A percentile compares a stretch with the other conserved stretches of the same genome.
phyloP scores from a whole-genome alignment of 2,888 invertebrate genomes.

The Tiphia femorata region DNA sequence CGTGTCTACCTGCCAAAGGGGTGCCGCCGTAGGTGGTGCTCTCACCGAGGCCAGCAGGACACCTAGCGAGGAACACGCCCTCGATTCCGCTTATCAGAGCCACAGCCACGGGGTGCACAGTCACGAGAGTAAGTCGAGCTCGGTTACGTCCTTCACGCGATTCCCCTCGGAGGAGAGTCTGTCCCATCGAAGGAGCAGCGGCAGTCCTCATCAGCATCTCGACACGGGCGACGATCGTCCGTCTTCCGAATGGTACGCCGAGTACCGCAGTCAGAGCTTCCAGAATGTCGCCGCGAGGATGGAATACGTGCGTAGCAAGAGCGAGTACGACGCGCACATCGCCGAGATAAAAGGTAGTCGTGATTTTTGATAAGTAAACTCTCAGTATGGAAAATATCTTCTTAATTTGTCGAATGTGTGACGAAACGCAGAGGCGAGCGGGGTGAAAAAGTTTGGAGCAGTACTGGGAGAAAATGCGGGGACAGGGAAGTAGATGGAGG shows the following conservation, averaged over 20 bases:
- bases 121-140: conserved; percentile 71
- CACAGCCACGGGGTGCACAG: conserved; percentile 67
- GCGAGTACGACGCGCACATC: conserved; percentile 89
- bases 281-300: conserved; percentile 77
- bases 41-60: conserved; percentile 67
- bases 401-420: too few species aligned
- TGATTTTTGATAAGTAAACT: too few species aligned
- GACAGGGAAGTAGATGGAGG: too few species aligned
- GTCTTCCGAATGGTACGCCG: conserved; percentile 73
- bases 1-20: background rate
- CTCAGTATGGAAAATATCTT: too few species aligned
- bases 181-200: conserved; percentile 40
- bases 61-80: conserved; percentile 71
- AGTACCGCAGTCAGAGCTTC: conserved; percentile 73
- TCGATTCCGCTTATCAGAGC: conserved; percentile 75
- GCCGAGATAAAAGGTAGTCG: conserved; percentile 89
- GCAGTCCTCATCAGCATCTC: conserved; percentile 29
- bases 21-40: background rate
- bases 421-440: too few species aligned
- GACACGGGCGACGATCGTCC: conserved; percentile 65
- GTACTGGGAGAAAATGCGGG: too few species aligned
- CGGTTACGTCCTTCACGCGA: conserved; percentile 70
- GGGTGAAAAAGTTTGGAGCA: too few species aligned
- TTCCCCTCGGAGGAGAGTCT: conserved; percentile 73
- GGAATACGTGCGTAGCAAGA: conserved; percentile 82